These are phyloP conservation scores for Eretmochelys imbricata DNA, from an alignment of 2,113 vertebrate species.

Conservation along the genomic window DNA sequence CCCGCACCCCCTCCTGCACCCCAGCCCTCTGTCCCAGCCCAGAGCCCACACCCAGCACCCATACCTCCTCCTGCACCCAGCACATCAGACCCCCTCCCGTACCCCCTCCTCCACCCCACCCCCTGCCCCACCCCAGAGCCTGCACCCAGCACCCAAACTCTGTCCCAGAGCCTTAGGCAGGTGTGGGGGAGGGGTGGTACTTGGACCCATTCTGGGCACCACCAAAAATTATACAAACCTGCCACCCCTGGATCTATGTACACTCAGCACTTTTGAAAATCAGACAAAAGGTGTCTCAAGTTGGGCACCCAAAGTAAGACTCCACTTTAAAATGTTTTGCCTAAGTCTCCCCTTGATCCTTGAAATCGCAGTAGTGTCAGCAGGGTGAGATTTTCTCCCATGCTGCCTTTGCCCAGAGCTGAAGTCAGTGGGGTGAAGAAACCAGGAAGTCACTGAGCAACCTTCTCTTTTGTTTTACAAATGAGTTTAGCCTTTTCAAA, in stretches of 20 bases:
- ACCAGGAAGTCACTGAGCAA: slow-evolving; percentile 32
- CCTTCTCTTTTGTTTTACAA: slow-evolving; percentile 37
- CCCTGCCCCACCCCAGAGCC: no score
- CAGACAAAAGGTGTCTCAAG: background rate
- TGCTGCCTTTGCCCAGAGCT: background rate
- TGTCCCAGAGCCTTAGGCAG: no score
- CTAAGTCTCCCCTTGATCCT: background rate
- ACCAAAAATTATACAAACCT: no score
- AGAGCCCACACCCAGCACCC: no score
- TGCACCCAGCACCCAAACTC: no score
- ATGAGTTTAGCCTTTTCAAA: slow-evolving; percentile 48
- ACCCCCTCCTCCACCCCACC: no score
- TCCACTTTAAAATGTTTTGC: accelerated
- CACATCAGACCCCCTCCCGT: no score
- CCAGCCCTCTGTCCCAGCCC: no score
- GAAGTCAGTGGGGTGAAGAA: background rate
- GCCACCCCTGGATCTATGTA: background rate
- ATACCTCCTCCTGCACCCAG: no score
- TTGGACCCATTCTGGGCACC: no score
- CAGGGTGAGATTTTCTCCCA: background rate
- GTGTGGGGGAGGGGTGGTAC: no score
- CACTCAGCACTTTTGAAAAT: background rate
- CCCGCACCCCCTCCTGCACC: no score
- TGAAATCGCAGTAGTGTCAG: accelerated
- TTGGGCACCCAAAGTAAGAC: background rate